phyloP scores from a whole-genome alignment of 2,797 vertebrate species.

The Melopsittacus undulatus region DNA sequence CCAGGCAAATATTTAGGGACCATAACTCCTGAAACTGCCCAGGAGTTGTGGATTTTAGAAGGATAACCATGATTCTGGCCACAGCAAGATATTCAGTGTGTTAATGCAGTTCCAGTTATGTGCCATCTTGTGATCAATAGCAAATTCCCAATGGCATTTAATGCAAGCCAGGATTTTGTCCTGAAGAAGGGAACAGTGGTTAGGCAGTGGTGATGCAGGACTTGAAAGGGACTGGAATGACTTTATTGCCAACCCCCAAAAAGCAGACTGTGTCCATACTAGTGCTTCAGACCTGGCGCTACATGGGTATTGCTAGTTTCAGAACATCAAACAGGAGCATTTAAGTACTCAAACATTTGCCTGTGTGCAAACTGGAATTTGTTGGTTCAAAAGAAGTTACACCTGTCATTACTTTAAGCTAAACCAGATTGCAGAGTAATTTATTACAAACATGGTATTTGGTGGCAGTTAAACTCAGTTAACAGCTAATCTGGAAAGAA shows the following conservation, averaged over 20 bases:
- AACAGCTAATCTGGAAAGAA: neutral
- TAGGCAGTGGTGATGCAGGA: neutral
- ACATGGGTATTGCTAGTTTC: neutral
- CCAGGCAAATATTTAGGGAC: neutral
- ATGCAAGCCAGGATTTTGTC: neutral
- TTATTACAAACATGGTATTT: constrained; percentile 1
- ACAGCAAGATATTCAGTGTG: neutral
- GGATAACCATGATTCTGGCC: neutral
- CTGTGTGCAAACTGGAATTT: neutral
- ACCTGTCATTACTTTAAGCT: constrained; percentile 29
- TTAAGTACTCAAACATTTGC: constrained; percentile 8
- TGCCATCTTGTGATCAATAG: neutral
- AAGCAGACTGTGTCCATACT: neutral
- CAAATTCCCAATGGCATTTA: neutral
- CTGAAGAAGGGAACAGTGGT: neutral
- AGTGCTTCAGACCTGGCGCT: neutral
- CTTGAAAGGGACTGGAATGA: neutral
- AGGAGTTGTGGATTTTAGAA: neutral
- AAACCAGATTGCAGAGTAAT: constrained; percentile 26
- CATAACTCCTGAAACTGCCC: neutral
- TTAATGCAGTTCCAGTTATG: neutral
- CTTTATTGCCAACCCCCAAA: neutral
- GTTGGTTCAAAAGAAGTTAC: neutral
- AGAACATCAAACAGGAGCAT: neutral
- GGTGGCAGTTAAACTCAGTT: constrained; percentile 4